Conservation (phyloP, 2,888 invertebrate genomes). For the Euclidia mi region DNA sequence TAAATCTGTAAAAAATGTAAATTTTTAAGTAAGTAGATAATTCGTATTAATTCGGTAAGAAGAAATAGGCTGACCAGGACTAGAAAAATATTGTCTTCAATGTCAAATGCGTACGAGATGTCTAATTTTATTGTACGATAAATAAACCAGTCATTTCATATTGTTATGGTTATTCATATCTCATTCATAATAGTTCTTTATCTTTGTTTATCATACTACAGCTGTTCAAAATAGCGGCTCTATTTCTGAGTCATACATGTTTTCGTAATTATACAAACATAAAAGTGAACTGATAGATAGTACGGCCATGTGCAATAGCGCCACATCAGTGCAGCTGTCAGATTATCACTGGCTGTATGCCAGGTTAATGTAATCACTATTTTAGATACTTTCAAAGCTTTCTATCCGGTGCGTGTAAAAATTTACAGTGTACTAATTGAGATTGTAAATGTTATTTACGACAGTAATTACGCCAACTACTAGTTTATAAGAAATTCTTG, state of each 20-base stretch:
- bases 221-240: constrained; percentile 47
- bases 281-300: constrained; percentile 64
- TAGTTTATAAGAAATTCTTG: constrained; percentile 35
- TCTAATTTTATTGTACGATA: too few relatives aligned
- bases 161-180: constrained; percentile 8
- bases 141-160: too few relatives aligned
- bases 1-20: too few relatives aligned
- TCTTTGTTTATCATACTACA: constrained; percentile 37
- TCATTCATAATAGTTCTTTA: constrained; percentile 33
- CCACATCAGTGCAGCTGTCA: constrained; percentile 61
- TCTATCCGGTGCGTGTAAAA: too few relatives aligned
- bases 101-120: too few relatives aligned
- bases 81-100: too few relatives aligned
- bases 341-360: constrained; percentile 68
- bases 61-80: too few relatives aligned
- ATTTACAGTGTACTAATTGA: too few relatives aligned
- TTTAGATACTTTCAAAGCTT: constrained; percentile 29
- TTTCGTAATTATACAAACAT: constrained; percentile 64
- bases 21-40: too few relatives aligned
- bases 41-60: too few relatives aligned
- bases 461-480: constrained; percentile 20
- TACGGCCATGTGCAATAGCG: constrained; percentile 75
- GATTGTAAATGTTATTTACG: constrained; percentile 13
- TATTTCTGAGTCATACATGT: constrained; percentile 60
- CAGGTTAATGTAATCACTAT: constrained; percentile 55